Evolutionary conservation across 2,113 vertebrate species (phyloP).

Genomic region (Siniperca knerii): DNA sequence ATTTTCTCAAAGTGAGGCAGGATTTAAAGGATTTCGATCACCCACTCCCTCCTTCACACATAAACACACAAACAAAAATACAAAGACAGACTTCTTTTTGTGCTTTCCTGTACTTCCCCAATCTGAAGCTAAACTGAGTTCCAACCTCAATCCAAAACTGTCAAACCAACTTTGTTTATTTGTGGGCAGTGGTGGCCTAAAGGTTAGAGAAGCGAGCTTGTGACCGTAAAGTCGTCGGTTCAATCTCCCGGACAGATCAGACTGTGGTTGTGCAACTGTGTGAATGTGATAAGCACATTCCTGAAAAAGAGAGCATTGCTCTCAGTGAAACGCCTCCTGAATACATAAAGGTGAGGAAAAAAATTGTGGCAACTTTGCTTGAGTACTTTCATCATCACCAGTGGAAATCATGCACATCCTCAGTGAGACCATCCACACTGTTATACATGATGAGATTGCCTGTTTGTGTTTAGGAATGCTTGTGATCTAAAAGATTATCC

Average conservation of each 20-base stretch:
- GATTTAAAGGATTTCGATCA: slow-evolving; percentile 2
- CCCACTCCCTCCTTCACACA: not conserved
- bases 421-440: slow-evolving; percentile 23
- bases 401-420: not conserved
- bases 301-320: too few species aligned
- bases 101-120: slow-evolving; percentile 23
- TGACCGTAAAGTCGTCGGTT: too few species aligned
- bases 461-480: slow-evolving; percentile 34
- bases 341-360: too few species aligned
- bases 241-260: too few species aligned
- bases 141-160: slow-evolving; percentile 28
- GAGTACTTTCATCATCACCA: slow-evolving; percentile 1
- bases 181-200: not conserved
- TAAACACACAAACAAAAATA: slow-evolving; percentile 8
- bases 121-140: not conserved
- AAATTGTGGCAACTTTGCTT: slow-evolving; percentile 10
- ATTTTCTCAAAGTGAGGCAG: not conserved
- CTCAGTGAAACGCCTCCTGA: too few species aligned
- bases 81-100: not conserved
- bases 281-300: too few species aligned
- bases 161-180: slow-evolving; percentile 27
- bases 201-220: too few species aligned
- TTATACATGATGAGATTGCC: not conserved
- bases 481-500: not conserved
- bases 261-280: too few species aligned